Evolutionary conservation across 2,888 invertebrate species (phyloP).

Genomic region (Drosophila atroscutellata): DNA sequence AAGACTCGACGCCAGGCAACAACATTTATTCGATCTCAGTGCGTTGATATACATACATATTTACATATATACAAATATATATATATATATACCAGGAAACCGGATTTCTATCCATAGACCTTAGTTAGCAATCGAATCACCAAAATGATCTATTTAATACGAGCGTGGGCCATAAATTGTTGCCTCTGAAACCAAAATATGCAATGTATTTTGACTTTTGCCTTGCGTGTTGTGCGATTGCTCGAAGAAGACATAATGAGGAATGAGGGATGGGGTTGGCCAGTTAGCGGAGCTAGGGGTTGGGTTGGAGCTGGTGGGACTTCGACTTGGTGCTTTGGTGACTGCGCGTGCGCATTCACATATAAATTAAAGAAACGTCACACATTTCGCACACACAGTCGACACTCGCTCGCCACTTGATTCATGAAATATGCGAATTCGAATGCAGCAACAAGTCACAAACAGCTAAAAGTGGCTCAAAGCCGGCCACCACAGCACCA

Average conservation of each 20-base stretch:
- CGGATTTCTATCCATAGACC: constrained; percentile 23
- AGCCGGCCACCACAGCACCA: constrained; percentile 16
- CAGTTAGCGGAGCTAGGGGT: not conserved
- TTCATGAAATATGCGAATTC: constrained; percentile 73
- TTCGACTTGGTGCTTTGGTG: not conserved
- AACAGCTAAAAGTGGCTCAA: constrained; percentile 38
- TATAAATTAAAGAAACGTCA: constrained; percentile 79
- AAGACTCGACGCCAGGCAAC: constrained; percentile 9
- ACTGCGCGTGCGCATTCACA: constrained; percentile 79
- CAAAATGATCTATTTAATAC: constrained; percentile 75
- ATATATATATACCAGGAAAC: not conserved
- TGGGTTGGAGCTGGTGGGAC: not conserved
- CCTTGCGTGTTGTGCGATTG: constrained; percentile 53
- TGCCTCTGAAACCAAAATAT: constrained; percentile 54
- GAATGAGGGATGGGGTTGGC: not conserved
- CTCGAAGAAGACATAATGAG: constrained; percentile 5
- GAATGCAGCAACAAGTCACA: constrained; percentile 62
- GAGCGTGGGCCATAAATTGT: constrained; percentile 67
- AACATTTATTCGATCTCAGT: constrained; percentile 36
- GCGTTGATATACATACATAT: constrained; percentile 22
- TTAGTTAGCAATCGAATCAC: constrained; percentile 51
- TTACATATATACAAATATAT: not conserved
- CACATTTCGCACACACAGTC: constrained; percentile 67
- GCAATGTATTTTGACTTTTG: constrained; percentile 65
- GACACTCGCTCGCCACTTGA: constrained; percentile 65